Evolutionary conservation across 2,888 invertebrate species (phyloP).

Genomic region (Drosophila robusta): DNA sequence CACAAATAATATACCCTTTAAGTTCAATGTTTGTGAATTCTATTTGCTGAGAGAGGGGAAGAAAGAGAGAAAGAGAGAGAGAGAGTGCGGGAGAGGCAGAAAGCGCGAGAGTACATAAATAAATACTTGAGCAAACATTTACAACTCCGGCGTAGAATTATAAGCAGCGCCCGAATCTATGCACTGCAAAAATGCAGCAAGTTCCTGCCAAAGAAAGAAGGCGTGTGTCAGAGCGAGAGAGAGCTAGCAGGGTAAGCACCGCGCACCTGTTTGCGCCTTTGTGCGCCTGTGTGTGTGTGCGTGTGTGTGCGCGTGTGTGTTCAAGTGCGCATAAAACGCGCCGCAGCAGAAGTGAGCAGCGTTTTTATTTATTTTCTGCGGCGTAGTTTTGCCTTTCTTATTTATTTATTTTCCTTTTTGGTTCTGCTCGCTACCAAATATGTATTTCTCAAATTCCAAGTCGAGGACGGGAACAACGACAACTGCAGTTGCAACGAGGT

Average conservation of each 20-base stretch:
- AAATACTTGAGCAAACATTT: slow-evolving; percentile 79
- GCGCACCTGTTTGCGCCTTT: slow-evolving; percentile 70
- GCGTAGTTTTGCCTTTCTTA: slow-evolving; percentile 52
- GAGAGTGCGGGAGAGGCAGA: background rate
- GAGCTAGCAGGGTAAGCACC: slow-evolving; percentile 22
- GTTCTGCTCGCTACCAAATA: slow-evolving; percentile 44
- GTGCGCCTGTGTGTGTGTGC: slow-evolving; percentile 12
- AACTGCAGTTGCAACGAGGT: slow-evolving; percentile 50
- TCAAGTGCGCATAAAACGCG: slow-evolving; percentile 75
- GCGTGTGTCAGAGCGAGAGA: slow-evolving; percentile 10
- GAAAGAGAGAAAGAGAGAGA: background rate
- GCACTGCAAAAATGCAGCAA: slow-evolving; percentile 69
- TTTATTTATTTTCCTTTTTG: slow-evolving; percentile 39
- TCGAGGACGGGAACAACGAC: slow-evolving; percentile 10
- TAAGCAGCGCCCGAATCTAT: slow-evolving; percentile 75
- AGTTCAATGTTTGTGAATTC: slow-evolving; percentile 1
- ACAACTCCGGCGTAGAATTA: slow-evolving; percentile 75
- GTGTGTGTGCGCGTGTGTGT: slow-evolving; percentile 31
- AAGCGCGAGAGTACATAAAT: slow-evolving; percentile 65
- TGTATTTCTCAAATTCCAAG: slow-evolving; percentile 50
- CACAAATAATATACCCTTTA: slow-evolving; percentile 36
- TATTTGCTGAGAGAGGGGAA: slow-evolving; percentile 3
- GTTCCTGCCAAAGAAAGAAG: slow-evolving; percentile 2
- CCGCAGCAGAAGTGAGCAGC: slow-evolving; percentile 72
- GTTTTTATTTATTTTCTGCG: slow-evolving; percentile 77